Percentiles rank a stretch among this genome's conserved stretches.
Evolutionary conservation across 2,113 vertebrate genomes (phyloP).

Genomic region (Misgurnus mizolepis): DNA sequence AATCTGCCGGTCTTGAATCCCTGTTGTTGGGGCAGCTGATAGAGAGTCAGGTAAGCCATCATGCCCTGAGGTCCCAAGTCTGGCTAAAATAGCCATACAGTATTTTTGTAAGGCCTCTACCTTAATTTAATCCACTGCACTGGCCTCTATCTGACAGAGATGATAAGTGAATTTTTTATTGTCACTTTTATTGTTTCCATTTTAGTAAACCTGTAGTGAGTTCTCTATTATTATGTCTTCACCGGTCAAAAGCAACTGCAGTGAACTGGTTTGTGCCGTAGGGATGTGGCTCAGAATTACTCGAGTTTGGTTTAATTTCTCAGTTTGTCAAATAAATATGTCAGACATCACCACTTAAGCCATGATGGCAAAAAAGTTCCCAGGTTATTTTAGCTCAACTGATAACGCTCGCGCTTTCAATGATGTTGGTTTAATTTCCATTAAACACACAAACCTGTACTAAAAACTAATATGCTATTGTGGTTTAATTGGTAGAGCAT

Average conservation of each 20-base stretch:
- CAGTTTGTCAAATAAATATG: background rate
- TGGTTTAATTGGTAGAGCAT: too few relatives aligned
- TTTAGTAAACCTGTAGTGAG: background rate
- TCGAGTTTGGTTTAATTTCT: background rate
- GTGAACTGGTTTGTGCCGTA: background rate
- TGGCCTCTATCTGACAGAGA: background rate
- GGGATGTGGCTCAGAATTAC: too few relatives aligned
- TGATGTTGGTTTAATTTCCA: too few relatives aligned
- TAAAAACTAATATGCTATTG: too few relatives aligned
- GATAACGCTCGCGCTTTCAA: too few relatives aligned
- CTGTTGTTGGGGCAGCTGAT: constrained; percentile 16
- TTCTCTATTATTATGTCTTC: constrained; percentile 13
- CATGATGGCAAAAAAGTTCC: too few relatives aligned
- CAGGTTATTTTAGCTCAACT: too few relatives aligned
- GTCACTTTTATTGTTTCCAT: constrained; percentile 27
- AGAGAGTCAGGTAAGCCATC: constrained; percentile 5
- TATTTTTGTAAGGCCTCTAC: constrained; percentile 5
- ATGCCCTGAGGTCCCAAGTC: constrained; percentile 23
- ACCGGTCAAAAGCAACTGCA: background rate
- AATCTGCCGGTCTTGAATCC: constrained; percentile 23
- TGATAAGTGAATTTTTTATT: constrained; percentile 36
- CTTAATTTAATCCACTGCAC: constrained; percentile 26
- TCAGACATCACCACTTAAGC: too few relatives aligned
- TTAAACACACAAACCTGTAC: too few relatives aligned
- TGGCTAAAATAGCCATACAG: background rate